Evolutionary conservation across 2,113 vertebrate genomes (phyloP).

Genomic region (Notothenia rossii): DNA sequence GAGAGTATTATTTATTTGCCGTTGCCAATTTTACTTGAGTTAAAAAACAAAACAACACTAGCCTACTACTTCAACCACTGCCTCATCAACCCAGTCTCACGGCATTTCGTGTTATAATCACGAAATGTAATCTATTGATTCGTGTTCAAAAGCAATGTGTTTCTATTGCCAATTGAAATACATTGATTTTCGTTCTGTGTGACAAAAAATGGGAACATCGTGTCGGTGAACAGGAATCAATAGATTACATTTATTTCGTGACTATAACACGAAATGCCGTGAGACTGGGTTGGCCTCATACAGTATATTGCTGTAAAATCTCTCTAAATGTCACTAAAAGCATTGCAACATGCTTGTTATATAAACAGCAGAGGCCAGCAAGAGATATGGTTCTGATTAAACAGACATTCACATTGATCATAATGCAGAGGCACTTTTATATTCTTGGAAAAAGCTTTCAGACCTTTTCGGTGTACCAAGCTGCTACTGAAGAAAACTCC

Average conservation of each 20-base stretch:
- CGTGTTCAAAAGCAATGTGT: no score
- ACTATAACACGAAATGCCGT: no score
- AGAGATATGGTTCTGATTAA: background rate
- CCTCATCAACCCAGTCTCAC: background rate
- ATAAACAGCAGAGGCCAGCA: background rate
- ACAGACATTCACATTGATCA: background rate
- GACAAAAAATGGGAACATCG: no score
- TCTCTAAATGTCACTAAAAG: background rate
- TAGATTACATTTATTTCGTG: no score
- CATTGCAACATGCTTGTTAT: background rate
- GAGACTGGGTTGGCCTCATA: background rate
- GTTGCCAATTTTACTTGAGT: background rate
- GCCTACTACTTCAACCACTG: background rate
- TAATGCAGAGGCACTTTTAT: background rate
- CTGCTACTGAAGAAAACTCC: conserved; percentile 1
- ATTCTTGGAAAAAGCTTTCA: background rate
- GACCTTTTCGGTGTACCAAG: conserved; percentile 2
- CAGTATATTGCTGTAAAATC: background rate
- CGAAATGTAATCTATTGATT: no score
- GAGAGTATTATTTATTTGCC: background rate
- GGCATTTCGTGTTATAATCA: no score
- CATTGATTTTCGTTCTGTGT: no score
- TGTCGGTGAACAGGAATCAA: no score
- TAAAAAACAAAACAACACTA: background rate
- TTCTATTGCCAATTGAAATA: no score